Conservation (phyloP, 1,140 invertebrate genomes). For the Notospermus geniculatus region DNA sequence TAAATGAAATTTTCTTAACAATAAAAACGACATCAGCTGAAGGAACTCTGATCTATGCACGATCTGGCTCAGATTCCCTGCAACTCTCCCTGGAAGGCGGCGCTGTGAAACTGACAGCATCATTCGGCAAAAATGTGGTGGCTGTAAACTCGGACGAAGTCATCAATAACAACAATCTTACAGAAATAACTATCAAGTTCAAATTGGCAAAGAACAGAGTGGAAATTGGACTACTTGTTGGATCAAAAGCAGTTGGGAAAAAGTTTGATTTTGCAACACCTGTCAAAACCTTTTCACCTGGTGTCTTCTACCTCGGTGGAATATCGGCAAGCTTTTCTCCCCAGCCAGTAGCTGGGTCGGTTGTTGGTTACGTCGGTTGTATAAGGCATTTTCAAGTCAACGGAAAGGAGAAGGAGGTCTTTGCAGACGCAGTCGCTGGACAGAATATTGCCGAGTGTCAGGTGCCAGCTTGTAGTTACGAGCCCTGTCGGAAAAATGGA, state of each 20-base stretch:
- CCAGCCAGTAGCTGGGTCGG: background rate
- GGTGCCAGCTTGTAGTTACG: background rate
- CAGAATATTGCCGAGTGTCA: constrained; percentile 1
- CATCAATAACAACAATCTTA: background rate
- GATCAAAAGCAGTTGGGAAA: no score
- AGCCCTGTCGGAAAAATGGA: background rate
- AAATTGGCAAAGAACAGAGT: no score
- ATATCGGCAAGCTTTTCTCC: background rate
- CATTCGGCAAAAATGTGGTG: background rate
- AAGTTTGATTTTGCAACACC: no score
- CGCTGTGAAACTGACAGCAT: background rate
- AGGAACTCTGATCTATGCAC: background rate
- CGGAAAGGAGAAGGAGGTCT: background rate
- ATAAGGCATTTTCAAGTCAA: background rate
- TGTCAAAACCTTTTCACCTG: no score
- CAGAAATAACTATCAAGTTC: no score
- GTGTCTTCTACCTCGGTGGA: background rate
- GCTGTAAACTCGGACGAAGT: background rate
- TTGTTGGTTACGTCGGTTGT: background rate
- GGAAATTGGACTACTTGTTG: no score
- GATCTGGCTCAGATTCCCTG: background rate
- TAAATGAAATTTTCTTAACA: background rate
- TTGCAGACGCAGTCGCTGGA: background rate
- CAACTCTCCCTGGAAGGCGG: background rate
- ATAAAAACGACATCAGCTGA: background rate